These are phyloP conservation scores for Upupa epops DNA, from an alignment of 2,113 vertebrate genomes.

Conservation along the genomic window DNA sequence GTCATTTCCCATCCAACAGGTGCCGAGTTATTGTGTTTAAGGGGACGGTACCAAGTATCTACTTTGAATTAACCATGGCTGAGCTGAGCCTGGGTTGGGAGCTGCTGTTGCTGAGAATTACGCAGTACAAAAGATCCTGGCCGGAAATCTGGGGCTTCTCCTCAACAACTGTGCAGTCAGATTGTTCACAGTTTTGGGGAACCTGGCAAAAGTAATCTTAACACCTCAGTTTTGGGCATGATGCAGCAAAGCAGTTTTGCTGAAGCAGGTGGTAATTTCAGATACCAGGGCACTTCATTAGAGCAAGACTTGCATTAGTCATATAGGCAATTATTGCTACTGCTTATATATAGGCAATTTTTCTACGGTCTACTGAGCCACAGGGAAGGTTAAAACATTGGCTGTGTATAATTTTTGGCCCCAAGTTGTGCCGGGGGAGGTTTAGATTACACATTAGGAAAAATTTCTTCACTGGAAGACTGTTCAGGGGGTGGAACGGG, in stretches of 20 bases:
- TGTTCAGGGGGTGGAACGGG: no score
- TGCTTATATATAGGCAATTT: background rate
- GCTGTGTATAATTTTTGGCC: no score
- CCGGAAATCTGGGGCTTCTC: background rate
- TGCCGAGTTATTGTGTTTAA: background rate
- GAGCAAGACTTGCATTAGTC: background rate
- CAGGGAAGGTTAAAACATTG: background rate
- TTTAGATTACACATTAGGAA: no score
- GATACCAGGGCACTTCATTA: background rate
- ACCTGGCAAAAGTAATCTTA: background rate
- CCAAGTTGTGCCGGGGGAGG: no score
- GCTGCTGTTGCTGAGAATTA: background rate
- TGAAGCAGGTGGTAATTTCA: background rate
- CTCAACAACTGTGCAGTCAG: accelerated
- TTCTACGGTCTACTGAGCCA: constrained; percentile 9
- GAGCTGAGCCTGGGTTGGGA: background rate
- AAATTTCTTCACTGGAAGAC: no score
- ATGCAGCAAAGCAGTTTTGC: background rate
- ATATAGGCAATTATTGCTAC: background rate
- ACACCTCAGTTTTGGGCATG: background rate
- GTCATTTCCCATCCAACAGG: background rate
- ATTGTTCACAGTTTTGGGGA: background rate
- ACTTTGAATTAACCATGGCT: background rate
- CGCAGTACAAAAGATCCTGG: background rate
- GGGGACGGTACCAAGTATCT: background rate